Conservation (phyloP, 2,113 vertebrate genomes). For the Felis chaus region DNA sequence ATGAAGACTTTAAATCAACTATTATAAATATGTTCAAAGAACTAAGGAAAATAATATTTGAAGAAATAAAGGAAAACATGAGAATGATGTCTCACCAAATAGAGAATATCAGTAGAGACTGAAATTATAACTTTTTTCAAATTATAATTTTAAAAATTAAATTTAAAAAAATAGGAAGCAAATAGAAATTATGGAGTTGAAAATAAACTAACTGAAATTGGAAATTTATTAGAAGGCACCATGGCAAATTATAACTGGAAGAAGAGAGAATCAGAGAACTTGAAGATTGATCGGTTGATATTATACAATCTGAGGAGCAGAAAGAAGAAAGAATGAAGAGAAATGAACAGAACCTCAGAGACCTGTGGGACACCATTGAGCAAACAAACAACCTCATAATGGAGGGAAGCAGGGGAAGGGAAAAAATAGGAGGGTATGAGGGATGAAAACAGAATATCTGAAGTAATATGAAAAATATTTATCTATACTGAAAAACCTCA, state of each 20-base stretch:
- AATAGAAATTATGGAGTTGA: neutral
- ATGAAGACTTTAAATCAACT: neutral
- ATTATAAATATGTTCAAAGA: neutral
- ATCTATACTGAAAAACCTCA: neutral
- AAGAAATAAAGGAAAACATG: neutral
- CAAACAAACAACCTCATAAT: neutral
- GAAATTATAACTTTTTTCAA: neutral
- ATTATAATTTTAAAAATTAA: neutral
- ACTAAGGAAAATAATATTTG: neutral
- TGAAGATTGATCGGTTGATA: neutral
- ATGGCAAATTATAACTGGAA: neutral
- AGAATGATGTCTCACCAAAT: neutral
- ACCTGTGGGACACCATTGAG: neutral
- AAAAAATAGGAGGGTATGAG: neutral
- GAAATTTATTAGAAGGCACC: neutral
- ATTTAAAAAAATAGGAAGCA: neutral
- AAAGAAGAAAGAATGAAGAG: neutral
- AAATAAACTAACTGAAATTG: neutral
- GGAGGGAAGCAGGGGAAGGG: neutral
- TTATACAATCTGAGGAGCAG: neutral
- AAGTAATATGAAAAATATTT: neutral
- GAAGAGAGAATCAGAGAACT: neutral
- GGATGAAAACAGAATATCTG: neutral
- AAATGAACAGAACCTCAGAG: neutral
- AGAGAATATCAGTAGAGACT: neutral